Evolutionary conservation across 2,113 vertebrate species (phyloP).

Genomic region (Mesoclemmys tuberculata): DNA sequence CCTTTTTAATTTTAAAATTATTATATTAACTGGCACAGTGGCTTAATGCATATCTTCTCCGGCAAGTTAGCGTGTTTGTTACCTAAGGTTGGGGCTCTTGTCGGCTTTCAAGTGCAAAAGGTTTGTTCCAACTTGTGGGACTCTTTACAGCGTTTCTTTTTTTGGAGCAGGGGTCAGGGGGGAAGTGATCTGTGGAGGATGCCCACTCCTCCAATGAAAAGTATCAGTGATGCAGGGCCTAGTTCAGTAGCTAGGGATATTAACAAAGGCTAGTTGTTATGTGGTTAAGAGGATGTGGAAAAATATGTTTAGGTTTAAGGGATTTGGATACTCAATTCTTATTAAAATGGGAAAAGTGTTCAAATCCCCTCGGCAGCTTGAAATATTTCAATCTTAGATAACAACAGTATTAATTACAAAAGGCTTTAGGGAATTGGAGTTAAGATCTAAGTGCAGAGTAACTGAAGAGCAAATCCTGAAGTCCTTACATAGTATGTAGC

Average conservation of each 20-base stretch:
- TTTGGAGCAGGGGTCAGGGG: neutral
- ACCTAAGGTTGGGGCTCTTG: neutral
- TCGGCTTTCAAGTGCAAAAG: rapidly evolving
- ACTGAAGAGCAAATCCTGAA: neutral
- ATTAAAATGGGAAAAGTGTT: neutral
- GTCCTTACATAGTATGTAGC: neutral
- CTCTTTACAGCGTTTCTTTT: neutral
- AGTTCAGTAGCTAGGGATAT: neutral
- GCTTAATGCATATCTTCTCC: neutral
- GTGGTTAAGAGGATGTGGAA: neutral
- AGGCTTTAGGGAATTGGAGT: neutral
- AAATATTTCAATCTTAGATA: neutral
- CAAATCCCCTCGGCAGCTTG: neutral
- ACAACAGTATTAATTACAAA: neutral
- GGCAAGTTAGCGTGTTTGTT: neutral
- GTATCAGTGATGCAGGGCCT: neutral
- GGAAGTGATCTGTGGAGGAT: neutral
- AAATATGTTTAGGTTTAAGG: neutral
- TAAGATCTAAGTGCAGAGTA: neutral
- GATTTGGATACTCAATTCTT: neutral
- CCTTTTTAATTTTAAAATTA: neutral
- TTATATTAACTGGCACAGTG: neutral
- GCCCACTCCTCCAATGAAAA: neutral
- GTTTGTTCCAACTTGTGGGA: rapidly evolving
- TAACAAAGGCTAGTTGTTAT: neutral